These are phyloP conservation scores for Seriola aureovittata DNA, from an alignment of 2,113 vertebrate genomes.

Conservation along the genomic window DNA sequence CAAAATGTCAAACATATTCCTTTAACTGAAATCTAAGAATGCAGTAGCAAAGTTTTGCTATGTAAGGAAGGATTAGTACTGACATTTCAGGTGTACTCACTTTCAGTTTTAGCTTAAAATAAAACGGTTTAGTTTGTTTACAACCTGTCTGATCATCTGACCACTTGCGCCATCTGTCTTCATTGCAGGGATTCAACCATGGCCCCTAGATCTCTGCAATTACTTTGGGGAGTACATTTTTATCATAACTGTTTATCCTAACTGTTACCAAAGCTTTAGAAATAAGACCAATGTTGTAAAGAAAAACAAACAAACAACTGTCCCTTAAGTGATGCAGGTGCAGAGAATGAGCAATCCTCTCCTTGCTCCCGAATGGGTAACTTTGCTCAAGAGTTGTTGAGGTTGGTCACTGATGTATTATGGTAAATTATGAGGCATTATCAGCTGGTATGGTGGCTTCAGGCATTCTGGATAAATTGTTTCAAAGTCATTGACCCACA, in stretches of 20 bases:
- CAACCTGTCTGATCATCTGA: background rate
- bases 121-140: background rate
- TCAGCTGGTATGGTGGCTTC: constrained; percentile 30
- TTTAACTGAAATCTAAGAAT: background rate
- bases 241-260: background rate
- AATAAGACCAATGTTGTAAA: background rate
- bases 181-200: background rate
- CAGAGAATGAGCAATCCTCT: background rate
- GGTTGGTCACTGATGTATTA: constrained; percentile 41
- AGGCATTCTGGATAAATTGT: constrained; percentile 53
- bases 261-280: background rate
- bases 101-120: background rate
- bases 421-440: constrained; percentile 49
- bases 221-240: background rate
- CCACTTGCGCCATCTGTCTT: background rate
- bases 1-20: background rate
- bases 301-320: background rate
- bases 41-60: background rate
- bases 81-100: background rate
- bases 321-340: background rate
- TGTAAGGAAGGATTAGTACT: background rate
- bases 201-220: background rate
- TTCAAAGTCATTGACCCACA: constrained; percentile 73
- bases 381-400: constrained; percentile 29
- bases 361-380: background rate